phyloP scores from a whole-genome alignment of 2,113 vertebrate genomes.

The Catharus minimus region DNA sequence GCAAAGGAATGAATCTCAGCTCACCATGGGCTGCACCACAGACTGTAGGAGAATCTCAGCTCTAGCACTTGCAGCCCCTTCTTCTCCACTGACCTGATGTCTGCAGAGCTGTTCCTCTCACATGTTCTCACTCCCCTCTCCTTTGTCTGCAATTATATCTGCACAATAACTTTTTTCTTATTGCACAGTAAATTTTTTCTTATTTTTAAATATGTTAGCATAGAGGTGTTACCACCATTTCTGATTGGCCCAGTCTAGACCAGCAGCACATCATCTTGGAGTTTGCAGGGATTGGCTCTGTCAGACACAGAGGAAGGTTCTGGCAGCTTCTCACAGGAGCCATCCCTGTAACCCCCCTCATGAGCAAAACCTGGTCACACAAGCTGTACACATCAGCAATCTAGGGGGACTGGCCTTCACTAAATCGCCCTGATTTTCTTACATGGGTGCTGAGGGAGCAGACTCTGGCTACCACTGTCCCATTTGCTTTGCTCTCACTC shows the following conservation, averaged over 20 bases:
- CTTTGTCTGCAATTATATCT: not conserved
- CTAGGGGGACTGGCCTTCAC: accelerated
- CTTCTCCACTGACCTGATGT: not conserved
- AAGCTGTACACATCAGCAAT: not conserved
- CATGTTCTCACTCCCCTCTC: not conserved
- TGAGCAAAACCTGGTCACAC: not conserved
- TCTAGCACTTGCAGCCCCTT: not conserved
- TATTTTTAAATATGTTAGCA: too few relatives aligned
- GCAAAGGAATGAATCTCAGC: too few relatives aligned
- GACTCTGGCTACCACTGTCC: not conserved
- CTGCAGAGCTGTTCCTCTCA: not conserved
- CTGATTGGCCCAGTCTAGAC: not conserved
- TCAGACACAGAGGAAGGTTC: not conserved
- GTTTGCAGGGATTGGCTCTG: not conserved
- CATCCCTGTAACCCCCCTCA: not conserved
- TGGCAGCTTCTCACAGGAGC: not conserved
- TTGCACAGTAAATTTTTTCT: too few relatives aligned
- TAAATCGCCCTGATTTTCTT: not conserved
- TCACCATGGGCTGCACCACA: not conserved
- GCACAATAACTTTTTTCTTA: not conserved
- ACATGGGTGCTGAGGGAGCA: not conserved
- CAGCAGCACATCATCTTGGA: too few relatives aligned
- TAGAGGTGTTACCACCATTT: not conserved
- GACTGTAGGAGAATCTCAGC: not conserved
- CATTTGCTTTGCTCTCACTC: not conserved